phyloP scores from a whole-genome alignment of 2,797 vertebrate genomes.

The Mus minutoides region DNA sequence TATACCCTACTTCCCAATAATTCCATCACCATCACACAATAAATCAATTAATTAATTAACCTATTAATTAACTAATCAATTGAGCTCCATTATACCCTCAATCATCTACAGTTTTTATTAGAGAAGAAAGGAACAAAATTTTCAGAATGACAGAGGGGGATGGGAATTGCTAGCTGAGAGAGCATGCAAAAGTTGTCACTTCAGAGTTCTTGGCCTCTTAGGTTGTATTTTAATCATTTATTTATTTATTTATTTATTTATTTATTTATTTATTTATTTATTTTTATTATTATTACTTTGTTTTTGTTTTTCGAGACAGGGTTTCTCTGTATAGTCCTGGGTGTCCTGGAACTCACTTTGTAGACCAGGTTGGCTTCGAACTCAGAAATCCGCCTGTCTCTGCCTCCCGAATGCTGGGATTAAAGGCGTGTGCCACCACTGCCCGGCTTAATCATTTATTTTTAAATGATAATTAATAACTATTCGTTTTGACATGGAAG shows the following conservation, averaged over 20 bases:
- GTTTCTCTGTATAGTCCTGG: no score
- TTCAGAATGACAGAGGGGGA: neutral
- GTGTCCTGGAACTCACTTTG: no score
- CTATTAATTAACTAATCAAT: neutral
- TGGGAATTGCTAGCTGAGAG: neutral
- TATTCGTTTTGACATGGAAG: conserved; percentile 2
- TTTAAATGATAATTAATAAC: neutral
- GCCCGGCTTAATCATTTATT: neutral
- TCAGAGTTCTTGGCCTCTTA: neutral
- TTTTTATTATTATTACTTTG: no score
- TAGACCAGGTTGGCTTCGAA: no score
- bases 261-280: no score
- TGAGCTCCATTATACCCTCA: neutral
- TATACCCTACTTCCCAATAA: neutral
- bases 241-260: no score
- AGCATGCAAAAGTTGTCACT: neutral
- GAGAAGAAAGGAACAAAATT: conserved; percentile 17
- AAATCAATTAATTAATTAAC: neutral
- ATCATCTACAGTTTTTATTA: neutral
- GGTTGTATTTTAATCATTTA: neutral
- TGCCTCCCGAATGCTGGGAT: no score
- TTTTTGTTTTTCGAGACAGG: no score
- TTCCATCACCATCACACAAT: neutral
- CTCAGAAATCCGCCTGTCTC: no score
- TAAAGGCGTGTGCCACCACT: no score